Evolutionary conservation across 2,888 invertebrate species (phyloP), one percentile per base, ranked within the genome.

Genomic region (Phortica magna): DNA sequence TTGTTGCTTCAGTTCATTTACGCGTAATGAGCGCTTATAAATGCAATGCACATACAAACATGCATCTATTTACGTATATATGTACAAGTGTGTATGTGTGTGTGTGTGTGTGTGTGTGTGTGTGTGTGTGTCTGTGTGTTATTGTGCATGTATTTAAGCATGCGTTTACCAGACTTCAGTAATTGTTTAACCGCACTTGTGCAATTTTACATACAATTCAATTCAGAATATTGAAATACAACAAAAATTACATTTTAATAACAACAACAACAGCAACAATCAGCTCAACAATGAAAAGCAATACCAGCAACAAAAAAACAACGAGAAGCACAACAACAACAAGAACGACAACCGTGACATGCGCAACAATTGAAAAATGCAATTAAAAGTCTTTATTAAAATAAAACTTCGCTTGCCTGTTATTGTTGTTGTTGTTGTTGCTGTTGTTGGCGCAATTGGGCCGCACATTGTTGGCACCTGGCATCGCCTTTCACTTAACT

Each of bases 321-420:
- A 19, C 59, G 17, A 10, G 0, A 59, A 79, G 79, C 78, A 82
- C 80, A 83, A 77, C 77, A 77, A 17, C 74, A 43, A 53, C 61
- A 76, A 5, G 76, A 80, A 61, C 79, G 78, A 41, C 74, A 77
- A 39, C 76, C 70, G 59, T 48, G 75, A 77, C 75, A 77, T 53
- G 83, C 76, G 83, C 85, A 88, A 87, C 86, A 87, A 87, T 87
- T 88, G 88, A 88, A 87, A 71, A 87, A 88, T 87, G 87, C 86
- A 87, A 87, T 87, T 87, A 87, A 87, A 87, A 88, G 86, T 85
- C 88, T 88, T 71, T 71, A 71, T 71, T 71, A 71, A 53, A 71
- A 71, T 71, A 71, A 71, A 71, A 71, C 70, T 71, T 53, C 14
- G 22, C 48, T 19, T 41, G 4, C 7, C 17, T 65, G 31, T 65